A percentile compares a stretch with the other conserved stretches of the same genome.
These are phyloP conservation scores for Panthera leo DNA, from an alignment of 2,113 vertebrate genomes.

Conservation along the genomic window DNA sequence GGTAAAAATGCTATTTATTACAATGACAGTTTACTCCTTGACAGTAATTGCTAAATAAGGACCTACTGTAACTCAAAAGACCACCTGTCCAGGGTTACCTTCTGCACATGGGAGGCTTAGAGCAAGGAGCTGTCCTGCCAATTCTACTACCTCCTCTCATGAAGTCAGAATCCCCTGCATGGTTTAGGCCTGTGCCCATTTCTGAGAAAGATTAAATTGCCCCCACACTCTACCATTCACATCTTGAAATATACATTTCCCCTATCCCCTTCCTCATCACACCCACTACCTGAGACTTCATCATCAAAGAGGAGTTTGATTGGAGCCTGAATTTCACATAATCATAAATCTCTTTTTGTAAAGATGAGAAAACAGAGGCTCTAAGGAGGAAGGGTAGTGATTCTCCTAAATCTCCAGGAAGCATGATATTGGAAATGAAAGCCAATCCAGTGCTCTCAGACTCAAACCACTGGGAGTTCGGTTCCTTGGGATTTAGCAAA, in stretches of 20 bases:
- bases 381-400: neutral
- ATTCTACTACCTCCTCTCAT: neutral
- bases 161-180: neutral
- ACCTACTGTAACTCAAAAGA: neutral
- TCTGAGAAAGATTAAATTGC: no score
- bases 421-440: neutral
- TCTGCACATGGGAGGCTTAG: neutral
- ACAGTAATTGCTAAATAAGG: neutral
- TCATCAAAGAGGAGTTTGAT: neutral
- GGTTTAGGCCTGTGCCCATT: neutral
- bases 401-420: neutral
- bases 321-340: neutral
- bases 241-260: neutral
- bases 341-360: neutral
- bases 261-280: neutral
- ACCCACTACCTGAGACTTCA: neutral
- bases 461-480: neutral
- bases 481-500: constrained; percentile 4
- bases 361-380: neutral
- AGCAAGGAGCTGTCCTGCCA: neutral
- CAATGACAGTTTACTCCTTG: neutral
- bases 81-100: neutral
- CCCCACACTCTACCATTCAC: no score
- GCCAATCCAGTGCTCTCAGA: neutral
- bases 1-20: neutral